A percentile compares a stretch with the other conserved stretches of the same genome.
phyloP scores from a whole-genome alignment of 1,140 invertebrate species.

The Habropoda laboriosa region DNA sequence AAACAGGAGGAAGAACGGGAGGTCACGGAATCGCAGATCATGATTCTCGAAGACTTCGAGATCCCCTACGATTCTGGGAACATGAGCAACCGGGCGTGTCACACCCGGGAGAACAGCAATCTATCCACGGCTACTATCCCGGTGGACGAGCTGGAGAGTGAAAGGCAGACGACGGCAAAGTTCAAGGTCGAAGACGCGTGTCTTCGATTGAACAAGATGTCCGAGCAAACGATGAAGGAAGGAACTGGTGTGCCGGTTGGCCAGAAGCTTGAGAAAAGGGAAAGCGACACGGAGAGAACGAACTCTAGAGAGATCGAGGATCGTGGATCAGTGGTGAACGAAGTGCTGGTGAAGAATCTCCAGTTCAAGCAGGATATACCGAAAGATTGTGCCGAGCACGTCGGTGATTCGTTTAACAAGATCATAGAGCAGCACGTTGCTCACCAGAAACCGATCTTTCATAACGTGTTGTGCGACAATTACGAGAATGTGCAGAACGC shows the following conservation, averaged over 20 bases:
- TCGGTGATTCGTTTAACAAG: conserved; percentile 15
- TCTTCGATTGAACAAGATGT: not conserved
- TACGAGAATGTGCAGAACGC: conserved; percentile 61
- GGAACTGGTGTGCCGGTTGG: too few relatives aligned
- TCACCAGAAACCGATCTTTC: conserved; percentile 59
- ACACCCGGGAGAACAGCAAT: conserved; percentile 57
- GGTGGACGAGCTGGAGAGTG: conserved; percentile 54
- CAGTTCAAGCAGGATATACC: conserved; percentile 73
- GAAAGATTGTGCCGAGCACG: conserved; percentile 17
- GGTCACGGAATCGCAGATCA: conserved; percentile 16
- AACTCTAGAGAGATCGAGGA: conserved; percentile 29
- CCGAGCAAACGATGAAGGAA: not conserved
- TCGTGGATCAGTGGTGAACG: conserved; percentile 65
- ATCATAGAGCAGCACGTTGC: conserved; percentile 45
- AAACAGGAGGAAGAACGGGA: conserved; percentile 14
- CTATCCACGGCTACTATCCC: conserved; percentile 58
- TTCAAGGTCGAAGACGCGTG: conserved; percentile 35
- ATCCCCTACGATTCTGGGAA: conserved; percentile 10
- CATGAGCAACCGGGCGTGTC: conserved; percentile 21
- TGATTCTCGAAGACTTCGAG: conserved; percentile 40
- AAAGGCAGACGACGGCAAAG: conserved; percentile 13
- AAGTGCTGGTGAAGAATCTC: conserved; percentile 72
- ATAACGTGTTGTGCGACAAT: conserved; percentile 71
- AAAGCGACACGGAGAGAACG: conserved; percentile 16
- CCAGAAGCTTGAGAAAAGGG: not conserved